phyloP scores from a whole-genome alignment of 2,113 vertebrate genomes.

The Merops nubicus region DNA sequence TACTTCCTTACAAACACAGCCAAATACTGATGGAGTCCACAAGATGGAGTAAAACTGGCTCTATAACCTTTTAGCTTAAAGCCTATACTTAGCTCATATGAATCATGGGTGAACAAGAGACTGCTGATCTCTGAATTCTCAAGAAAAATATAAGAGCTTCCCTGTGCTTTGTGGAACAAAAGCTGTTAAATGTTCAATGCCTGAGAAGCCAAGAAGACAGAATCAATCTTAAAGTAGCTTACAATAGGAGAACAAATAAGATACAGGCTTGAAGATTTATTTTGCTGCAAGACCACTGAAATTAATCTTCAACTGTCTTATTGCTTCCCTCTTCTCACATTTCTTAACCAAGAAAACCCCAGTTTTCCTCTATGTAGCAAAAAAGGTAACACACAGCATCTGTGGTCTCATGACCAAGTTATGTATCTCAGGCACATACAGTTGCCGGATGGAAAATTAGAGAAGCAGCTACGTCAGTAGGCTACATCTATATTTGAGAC shows the following conservation, averaged over 20 bases:
- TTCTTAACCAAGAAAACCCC: neutral
- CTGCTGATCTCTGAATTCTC: neutral
- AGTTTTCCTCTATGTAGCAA: neutral
- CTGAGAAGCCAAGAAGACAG: neutral
- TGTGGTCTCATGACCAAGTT: neutral
- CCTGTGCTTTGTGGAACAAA: neutral
- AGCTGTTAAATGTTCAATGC: neutral
- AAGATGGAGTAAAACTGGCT: constrained; percentile 18
- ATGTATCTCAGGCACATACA: neutral
- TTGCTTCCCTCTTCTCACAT: neutral
- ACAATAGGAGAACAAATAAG: neutral
- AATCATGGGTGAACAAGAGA: constrained; percentile 11
- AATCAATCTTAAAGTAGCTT: neutral
- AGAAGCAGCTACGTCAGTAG: neutral
- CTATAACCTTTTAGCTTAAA: neutral
- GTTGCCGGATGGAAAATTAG: neutral
- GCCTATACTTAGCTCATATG: neutral
- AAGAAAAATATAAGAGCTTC: neutral
- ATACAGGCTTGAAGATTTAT: neutral
- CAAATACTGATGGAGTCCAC: constrained; percentile 7
- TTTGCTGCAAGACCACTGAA: neutral
- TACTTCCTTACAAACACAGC: neutral
- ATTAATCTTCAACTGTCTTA: neutral
- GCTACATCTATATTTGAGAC: neutral
- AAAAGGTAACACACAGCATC: neutral